Base-by-base conservation (phyloP, 2,113 vertebrate species). In the Neogale vison region DNA sequence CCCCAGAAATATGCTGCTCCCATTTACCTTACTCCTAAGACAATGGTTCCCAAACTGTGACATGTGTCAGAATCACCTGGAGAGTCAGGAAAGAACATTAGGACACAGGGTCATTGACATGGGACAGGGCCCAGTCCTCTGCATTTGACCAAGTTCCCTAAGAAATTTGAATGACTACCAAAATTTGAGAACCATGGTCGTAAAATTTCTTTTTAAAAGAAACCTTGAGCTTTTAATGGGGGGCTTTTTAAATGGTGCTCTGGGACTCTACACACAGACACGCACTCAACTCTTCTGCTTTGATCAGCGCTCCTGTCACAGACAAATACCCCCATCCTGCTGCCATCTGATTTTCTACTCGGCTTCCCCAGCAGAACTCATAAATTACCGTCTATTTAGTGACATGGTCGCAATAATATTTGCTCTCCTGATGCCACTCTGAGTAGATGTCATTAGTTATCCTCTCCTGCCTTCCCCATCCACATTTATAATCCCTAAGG, bases 311-410 rank as follows among this genome's bases (percentile, higher is more conserved):
- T 97, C 26, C 84, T 95, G 76, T 98, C 98, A 95, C 97, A 97
- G 97, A 96, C 96, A 97, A 96, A 98, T 98, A 96, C 7, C 47
- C 34, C 39, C 96, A 55, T 95, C 89, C 93, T 94, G 65, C 80
- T 23, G 77, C 88, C 77, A 95, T 96, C 98, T 98, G 92, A 89
- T 98, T 98, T 98, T 97, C 98, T 96, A 88, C 97, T 97, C 77
- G 96, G 88, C 94, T 97, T 97, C 97, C 89, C 97, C 95, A 95
- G 95, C 94, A 95, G 96, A 96, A 96, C 87, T 96, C 97, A 97
- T 98, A 98, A 97, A 98, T 98, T 98, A 97, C 95, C 52, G n/a
- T 91, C 96, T 98, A 85, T 97, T 98, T 98, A 98, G 98, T 98
- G 98, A 95, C 95, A 96, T 77, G 80, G 96, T 97, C 31, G 71